Base-by-base conservation (phyloP, 2,888 invertebrate species). In the Zootermopsis nevadensis region DNA sequence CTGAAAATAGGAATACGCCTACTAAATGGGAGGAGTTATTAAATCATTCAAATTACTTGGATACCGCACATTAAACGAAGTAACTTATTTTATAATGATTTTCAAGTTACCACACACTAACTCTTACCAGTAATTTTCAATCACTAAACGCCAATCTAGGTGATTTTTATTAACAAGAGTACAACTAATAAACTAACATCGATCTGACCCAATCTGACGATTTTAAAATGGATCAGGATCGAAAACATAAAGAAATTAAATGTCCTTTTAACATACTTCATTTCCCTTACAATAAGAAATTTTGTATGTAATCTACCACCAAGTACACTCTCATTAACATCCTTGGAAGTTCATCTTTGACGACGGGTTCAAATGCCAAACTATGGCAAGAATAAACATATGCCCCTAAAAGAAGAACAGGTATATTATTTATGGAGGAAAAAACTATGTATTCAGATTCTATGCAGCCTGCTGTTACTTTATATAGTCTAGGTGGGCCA, bases 1-100 rank as follows among this genome's bases (percentile, higher is more conserved):
- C 82, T 77, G 55, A 67, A 82, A 77, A 82, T 82, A 82, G 67
- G 66, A 66, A 55, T 83, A 83, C 82, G 82, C 82, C 82, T 83
- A 79, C 82, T 33, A 67, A 31, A 48, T 31, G 82, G 82, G 82
- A 79, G 79, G 79, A 67, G 82, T 69, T 33, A 80, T 12, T 42
- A 27, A 22, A 53, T 22, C 31, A 31, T 24, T 79, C n/a, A 15
- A 48, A 19, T 0, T 19, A 48, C 38, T 27, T 12, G 24, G 15
- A 42, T n/a, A 76, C 1, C 2, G 24, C 4, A 10, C 19, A 27
- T 12, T 38, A 76, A 7, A 42, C 12, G 24, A 33, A n/a, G 12
- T 66, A n/a, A 6, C n/a, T 15, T 10, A 66, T 15, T 30, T 15
- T n/a, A 12, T 27, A 4, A 66, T 27, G 10, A 15, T 2, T 30